phyloP scores from a whole-genome alignment of 1,140 invertebrate species.

The Tachypleus tridentatus region DNA sequence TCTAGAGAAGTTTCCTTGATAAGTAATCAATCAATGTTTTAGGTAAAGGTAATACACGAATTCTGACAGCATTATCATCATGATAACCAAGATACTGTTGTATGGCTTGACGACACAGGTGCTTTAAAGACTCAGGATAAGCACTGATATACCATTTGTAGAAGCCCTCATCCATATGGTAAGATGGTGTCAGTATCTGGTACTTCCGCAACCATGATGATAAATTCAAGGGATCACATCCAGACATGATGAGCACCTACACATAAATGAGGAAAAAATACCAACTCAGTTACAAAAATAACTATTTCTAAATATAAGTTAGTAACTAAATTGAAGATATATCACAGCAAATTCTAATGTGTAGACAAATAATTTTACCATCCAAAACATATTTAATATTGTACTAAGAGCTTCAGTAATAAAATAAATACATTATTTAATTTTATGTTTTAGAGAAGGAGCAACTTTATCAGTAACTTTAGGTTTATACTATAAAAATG shows the following conservation, averaged over 20 bases:
- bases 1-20: neutral
- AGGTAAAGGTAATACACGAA: neutral
- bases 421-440: too few relatives aligned
- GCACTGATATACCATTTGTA: neutral
- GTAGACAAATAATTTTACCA: too few relatives aligned
- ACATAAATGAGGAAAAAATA: too few relatives aligned
- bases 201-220: neutral
- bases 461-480: too few relatives aligned
- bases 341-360: too few relatives aligned
- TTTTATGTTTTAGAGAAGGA: too few relatives aligned
- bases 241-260: neutral
- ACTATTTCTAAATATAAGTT: too few relatives aligned
- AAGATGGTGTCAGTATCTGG: neutral
- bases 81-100: neutral
- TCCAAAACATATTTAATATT: too few relatives aligned
- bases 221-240: neutral
- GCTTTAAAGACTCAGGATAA: neutral
- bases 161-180: neutral
- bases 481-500: too few relatives aligned
- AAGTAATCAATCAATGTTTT: neutral
- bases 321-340: too few relatives aligned
- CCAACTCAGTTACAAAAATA: too few relatives aligned
- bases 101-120: constrained; percentile 1
- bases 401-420: too few relatives aligned
- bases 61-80: neutral